Evolutionary conservation across 2,888 invertebrate species (phyloP), one percentile per base, ranked within the genome.

Genomic region (Noctua comes): DNA sequence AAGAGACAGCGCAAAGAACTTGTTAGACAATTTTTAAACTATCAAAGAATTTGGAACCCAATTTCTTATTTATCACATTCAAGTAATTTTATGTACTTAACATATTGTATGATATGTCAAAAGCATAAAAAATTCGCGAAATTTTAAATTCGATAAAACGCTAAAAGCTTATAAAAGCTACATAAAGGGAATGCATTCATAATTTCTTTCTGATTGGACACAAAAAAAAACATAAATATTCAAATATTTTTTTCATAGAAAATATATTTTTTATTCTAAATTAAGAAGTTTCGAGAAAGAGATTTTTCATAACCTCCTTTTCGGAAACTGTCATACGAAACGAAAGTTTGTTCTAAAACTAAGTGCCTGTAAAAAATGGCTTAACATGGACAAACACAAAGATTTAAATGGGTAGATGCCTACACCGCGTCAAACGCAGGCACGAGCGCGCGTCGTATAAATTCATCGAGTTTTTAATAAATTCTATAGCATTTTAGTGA

Each of bases 1-100:
- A 70, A 77, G 78, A 75, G 74, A 84, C 65, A 46, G 43, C 51
- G 54, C 57, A 76, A 43, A 43, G 13, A 62, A 76, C 71, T 48
- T 48, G 48, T 72, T 62, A 27, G 43, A 51, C 31, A 76, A 64
- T 82, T 84, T 62, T 77, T 64, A 80, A 71, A 66, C 68, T 76
- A 78, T 59, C 36, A 77, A 78, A 78, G 74, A 86, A 81, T 76
- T 86, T 80, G 72, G 57, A 59, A 65, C 21, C 84, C 80, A 86
- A 73, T 80, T 64, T 71, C 72, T 82, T 70, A 62, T 80, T 71
- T 87, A 88, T 88, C 88, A 88, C 88, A 88, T 75, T 83, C 13
- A 75, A 83, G 75, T 88, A 83, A 82, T 70, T 79, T 68, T 75
- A 76, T 27, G 57, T 43, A 40, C 7, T 1, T 40, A 27, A 66